These are phyloP conservation scores for Drosophila navojoa DNA, from an alignment of 1,140 invertebrate species.

Conservation along the genomic window DNA sequence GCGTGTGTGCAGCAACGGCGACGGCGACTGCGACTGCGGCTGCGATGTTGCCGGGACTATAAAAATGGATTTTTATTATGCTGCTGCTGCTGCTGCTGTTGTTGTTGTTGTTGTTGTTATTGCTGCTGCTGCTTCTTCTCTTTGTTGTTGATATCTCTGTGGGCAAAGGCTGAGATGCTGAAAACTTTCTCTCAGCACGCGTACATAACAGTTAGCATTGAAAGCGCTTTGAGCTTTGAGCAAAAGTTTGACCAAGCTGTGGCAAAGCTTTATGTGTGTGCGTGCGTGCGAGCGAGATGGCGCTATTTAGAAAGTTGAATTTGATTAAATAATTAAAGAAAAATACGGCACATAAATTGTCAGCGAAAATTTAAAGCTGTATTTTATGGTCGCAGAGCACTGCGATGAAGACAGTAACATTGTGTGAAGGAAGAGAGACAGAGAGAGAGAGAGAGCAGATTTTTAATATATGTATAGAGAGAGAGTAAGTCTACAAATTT, in stretches of 20 bases:
- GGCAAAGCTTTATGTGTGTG: not conserved
- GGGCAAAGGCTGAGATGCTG: slow-evolving; percentile 15
- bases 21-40: slow-evolving; percentile 23
- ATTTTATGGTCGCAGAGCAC: not conserved
- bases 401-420: too few species aligned
- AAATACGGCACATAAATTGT: not conserved
- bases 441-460: not conserved
- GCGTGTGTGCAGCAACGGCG: slow-evolving; percentile 32
- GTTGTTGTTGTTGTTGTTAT: slow-evolving; percentile 23
- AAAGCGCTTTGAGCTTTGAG: slow-evolving; percentile 52
- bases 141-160: slow-evolving; percentile 58
- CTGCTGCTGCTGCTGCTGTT: slow-evolving; percentile 45
- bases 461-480: too few species aligned
- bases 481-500: too few species aligned
- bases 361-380: not conserved
- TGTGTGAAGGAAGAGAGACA: not conserved
- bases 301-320: slow-evolving; percentile 1
- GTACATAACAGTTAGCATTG: slow-evolving; percentile 9
- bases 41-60: slow-evolving; percentile 67
- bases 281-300: not conserved
- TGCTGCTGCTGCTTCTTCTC: slow-evolving; percentile 33
- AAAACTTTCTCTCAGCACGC: slow-evolving; percentile 45
- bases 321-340: slow-evolving; percentile 24
- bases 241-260: slow-evolving; percentile 37
- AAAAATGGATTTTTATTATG: slow-evolving; percentile 81